Evolutionary conservation across 2,113 vertebrate species (phyloP), one percentile per base, ranked within the genome.

Genomic region (Turnix velox): DNA sequence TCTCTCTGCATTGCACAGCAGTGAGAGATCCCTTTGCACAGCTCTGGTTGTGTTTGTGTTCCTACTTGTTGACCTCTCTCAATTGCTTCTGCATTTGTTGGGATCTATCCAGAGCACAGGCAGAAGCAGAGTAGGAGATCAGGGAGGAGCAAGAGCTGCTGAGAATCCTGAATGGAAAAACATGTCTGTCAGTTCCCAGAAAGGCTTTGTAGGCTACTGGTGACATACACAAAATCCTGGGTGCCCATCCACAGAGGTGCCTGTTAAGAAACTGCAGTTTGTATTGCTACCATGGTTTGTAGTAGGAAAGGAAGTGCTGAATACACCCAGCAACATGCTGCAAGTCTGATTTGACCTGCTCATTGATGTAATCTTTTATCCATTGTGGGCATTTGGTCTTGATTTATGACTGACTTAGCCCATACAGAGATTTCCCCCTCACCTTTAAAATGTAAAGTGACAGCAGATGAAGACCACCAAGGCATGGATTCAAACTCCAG

Each of bases 1-100:
- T 69, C 74, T 84, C 52, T 59, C n/a, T 72, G 67, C 23, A 54
- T 37, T 33, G 45, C 1, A 0, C 0, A 0, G 19, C 3, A 3
- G 27, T 42, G 42, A 35, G 51, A 55, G 81, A 54, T 73, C 0
- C 0, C 45, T 65, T 79, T 67, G 45, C 45, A 48, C 15, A 37
- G 9, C 35, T 84, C 57, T 20, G 19, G 30, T 19, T 0, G 0
- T 40, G 23, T 39, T 65, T 23, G 30, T 45, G 35, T 9, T 65
- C 57, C 40, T 76, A 3, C 14, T 58, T 48, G 9, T 49, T 23
- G 42, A n/a, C n/a, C 84, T 27, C 54, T n/a, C 37, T 75, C 0
- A 0, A 2, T 35, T 71, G 42, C 28, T 42, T 84, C 68, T 75
- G 52, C 18, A 3, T 46, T 37, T 65, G 31, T 61, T 31, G 22